Evolutionary conservation across 2,888 invertebrate genomes (phyloP).

Genomic region (Standfussiana lucernea): DNA sequence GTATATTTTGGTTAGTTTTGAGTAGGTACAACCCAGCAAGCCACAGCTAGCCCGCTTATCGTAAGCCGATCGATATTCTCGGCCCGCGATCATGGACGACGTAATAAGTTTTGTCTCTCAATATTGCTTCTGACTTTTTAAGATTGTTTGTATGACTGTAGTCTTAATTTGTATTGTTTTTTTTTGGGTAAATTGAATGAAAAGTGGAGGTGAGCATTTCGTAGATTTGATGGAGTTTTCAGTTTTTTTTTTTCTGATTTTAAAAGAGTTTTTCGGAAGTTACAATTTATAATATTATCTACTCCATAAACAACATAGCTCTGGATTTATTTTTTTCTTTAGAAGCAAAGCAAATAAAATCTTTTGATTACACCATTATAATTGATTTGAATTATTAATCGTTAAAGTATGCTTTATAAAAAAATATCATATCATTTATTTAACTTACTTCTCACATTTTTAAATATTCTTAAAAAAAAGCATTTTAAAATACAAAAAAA

Average conservation of each 20-base stretch:
- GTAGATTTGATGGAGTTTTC: background rate
- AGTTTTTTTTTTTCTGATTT: background rate
- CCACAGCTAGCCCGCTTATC: conserved; percentile 3
- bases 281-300: background rate
- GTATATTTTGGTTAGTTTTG: background rate
- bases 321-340: background rate
- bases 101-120: conserved; percentile 32
- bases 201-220: background rate
- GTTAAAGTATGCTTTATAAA: no score
- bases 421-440: no score
- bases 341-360: background rate
- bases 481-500: no score
- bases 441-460: no score
- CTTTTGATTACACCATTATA: background rate
- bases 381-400: no score
- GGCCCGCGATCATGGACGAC: conserved; percentile 10
- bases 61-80: conserved; percentile 27
- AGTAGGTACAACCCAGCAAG: background rate
- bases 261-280: background rate
- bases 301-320: background rate
- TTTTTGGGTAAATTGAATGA: background rate
- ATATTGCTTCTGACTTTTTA: conserved; percentile 17
- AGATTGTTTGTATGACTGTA: background rate
- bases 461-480: no score
- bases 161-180: background rate